A percentile compares a stretch with the other conserved stretches of the same genome.
Evolutionary conservation across 2,113 vertebrate species (phyloP).

Genomic region (Sclerurus mexicanus): DNA sequence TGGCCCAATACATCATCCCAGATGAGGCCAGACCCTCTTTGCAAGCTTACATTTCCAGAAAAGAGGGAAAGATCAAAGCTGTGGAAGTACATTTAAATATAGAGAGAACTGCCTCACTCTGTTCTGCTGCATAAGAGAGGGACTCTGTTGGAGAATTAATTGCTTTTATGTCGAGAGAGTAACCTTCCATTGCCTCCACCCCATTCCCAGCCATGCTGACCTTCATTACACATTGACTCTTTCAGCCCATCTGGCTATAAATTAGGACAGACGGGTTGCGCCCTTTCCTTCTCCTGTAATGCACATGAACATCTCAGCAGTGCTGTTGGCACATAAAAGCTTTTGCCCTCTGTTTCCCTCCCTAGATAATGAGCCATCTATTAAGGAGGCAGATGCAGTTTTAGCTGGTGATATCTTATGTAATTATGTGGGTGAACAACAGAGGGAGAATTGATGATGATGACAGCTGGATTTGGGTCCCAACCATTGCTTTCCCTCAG

Average conservation of each 20-base stretch:
- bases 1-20: constrained; percentile 13
- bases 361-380: constrained; percentile 41
- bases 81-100: background rate
- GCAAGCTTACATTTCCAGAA: constrained; percentile 13
- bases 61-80: constrained; percentile 43
- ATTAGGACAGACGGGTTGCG: background rate
- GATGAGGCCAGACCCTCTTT: background rate
- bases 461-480: background rate
- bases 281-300: constrained; percentile 18
- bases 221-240: constrained; percentile 24
- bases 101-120: background rate
- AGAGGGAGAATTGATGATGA: background rate
- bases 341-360: constrained; percentile 53
- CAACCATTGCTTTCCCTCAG: background rate
- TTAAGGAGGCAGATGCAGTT: constrained; percentile 30
- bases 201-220: background rate
- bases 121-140: background rate
- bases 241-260: constrained; percentile 11
- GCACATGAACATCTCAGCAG: background rate
- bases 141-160: background rate
- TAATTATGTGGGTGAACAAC: constrained; percentile 36
- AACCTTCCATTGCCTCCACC: background rate
- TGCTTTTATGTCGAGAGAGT: background rate
- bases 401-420: constrained; percentile 18
- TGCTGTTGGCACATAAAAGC: constrained; percentile 21